phyloP scores from a whole-genome alignment of 2,797 vertebrate genomes.

The Microctenopoma stevenorrisi region DNA sequence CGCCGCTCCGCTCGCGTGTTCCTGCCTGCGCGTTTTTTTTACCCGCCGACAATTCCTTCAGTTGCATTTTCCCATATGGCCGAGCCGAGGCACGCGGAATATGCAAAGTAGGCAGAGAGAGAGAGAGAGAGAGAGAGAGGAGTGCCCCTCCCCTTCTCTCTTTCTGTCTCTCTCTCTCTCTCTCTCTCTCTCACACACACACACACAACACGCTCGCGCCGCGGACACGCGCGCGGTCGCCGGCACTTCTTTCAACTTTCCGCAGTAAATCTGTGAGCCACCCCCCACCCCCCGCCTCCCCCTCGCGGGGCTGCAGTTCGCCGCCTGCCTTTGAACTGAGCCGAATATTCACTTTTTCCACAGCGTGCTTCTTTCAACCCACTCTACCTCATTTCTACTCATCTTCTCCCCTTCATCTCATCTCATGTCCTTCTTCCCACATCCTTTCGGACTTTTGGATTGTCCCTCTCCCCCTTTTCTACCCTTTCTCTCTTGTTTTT shows the following conservation, averaged over 20 bases:
- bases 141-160: constrained; percentile 54
- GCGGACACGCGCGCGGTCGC: constrained; percentile 45
- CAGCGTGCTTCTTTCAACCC: constrained; percentile 60
- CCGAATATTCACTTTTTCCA: constrained; percentile 83
- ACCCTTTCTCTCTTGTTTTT: not conserved
- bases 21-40: constrained; percentile 77
- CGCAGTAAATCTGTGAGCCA: constrained; percentile 76
- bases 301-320: constrained; percentile 61
- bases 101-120: constrained; percentile 92
- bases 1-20: constrained; percentile 74
- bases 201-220: not conserved
- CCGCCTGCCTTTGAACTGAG: constrained; percentile 78
- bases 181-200: constrained; percentile 26
- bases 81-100: constrained; percentile 92
- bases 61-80: constrained; percentile 97
- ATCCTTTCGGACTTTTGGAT: not conserved
- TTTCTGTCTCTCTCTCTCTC: not conserved
- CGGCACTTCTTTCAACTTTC: constrained; percentile 70
- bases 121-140: constrained; percentile 70
- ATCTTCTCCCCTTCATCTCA: too few species aligned
- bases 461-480: not conserved
- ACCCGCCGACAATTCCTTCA: constrained; percentile 94
- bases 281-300: not conserved
- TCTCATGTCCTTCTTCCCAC: not conserved
- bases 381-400: constrained; percentile 18